A percentile compares a stretch with the other conserved stretches of the same genome.
Evolutionary conservation across 2,797 vertebrate genomes (phyloP).

Genomic region (Sebastes flavidus): DNA sequence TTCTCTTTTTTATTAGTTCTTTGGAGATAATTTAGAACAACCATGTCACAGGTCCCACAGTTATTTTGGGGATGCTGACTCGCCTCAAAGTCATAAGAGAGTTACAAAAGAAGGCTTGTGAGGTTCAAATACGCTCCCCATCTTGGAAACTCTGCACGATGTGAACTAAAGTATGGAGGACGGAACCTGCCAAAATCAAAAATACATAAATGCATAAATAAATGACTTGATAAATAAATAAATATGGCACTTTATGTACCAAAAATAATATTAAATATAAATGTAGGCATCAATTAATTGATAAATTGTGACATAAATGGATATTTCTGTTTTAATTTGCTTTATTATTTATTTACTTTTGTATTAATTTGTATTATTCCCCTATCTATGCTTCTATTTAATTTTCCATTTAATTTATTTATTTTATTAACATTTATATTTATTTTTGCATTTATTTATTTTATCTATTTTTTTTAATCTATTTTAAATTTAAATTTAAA

Average conservation of each 20-base stretch:
- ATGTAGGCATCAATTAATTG: too few species aligned
- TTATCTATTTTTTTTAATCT: too few species aligned
- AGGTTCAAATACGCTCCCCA: neutral
- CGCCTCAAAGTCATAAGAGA: conserved; percentile 22
- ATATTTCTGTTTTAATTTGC: neutral
- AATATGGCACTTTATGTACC: neutral
- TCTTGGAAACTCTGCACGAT: conserved; percentile 15
- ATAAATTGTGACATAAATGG: too few species aligned
- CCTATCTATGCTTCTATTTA: too few species aligned
- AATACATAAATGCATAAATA: too few species aligned
- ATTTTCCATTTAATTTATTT: too few species aligned
- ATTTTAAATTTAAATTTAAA: too few species aligned
- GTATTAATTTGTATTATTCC: neutral
- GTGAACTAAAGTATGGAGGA: neutral
- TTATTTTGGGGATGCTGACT: conserved; percentile 47
- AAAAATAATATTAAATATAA: neutral
- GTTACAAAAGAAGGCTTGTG: conserved; percentile 6
- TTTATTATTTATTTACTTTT: neutral
- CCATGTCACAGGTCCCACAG: conserved; percentile 1
- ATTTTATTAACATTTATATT: too few species aligned
- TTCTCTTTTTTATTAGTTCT: neutral
- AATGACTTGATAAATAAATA: too few species aligned
- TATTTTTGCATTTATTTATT: too few species aligned
- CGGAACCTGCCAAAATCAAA: too few species aligned
- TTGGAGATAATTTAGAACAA: conserved; percentile 22